These are phyloP conservation scores for Hemicordylus capensis DNA, from an alignment of 2,113 vertebrate genomes.

Conservation along the genomic window DNA sequence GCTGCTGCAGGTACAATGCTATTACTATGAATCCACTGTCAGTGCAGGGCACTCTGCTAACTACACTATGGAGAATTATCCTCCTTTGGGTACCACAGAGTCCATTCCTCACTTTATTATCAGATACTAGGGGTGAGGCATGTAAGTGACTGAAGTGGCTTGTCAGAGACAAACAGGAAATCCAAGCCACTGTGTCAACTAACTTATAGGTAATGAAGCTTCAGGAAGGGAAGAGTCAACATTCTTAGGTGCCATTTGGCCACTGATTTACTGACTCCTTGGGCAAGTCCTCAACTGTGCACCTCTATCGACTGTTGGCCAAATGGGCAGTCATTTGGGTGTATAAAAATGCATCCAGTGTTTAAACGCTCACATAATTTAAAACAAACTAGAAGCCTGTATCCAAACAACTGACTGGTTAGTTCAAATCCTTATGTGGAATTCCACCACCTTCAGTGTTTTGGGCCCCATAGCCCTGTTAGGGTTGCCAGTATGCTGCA, in stretches of 20 bases:
- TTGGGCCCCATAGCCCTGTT: not conserved
- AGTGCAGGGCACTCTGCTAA: not conserved
- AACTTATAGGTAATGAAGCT: not conserved
- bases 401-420: not conserved
- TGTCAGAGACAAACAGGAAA: not conserved
- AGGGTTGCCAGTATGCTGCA: not conserved
- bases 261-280: too few relatives aligned
- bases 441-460: not conserved
- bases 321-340: not conserved
- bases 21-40: not conserved
- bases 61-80: not conserved
- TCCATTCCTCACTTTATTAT: not conserved
- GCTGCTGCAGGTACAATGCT: not conserved
- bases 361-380: not conserved
- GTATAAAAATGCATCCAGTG: not conserved
- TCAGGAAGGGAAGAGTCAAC: not conserved
- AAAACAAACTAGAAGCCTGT: not conserved
- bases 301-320: not conserved
- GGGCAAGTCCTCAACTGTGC: too few relatives aligned
- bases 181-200: not conserved
- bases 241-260: not conserved
- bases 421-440: not conserved
- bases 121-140: not conserved
- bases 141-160: too few relatives aligned
- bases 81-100: not conserved